These are phyloP conservation scores for Xestoiulus laeticollis DNA, from an alignment of 2,888 invertebrate species.

Conservation along the genomic window DNA sequence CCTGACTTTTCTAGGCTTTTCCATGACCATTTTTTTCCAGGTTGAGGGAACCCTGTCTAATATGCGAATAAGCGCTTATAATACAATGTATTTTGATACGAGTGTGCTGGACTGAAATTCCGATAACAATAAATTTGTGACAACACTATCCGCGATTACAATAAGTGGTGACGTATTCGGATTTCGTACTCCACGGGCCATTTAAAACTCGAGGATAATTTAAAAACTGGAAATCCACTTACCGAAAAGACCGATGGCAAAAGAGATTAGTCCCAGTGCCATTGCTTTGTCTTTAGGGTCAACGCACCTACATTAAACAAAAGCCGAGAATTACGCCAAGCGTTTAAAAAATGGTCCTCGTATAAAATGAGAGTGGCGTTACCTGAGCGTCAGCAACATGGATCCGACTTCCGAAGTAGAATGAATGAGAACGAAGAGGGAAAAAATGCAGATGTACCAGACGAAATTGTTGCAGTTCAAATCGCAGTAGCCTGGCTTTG, in stretches of 20 bases:
- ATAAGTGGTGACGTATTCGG: no score
- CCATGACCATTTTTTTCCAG: no score
- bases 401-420: constrained; percentile 93
- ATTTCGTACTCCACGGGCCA: no score
- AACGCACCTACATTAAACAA: constrained; percentile 73
- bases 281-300: constrained; percentile 92
- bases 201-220: no score
- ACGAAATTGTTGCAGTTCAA: constrained; percentile 81
- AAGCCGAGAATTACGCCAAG: background rate
- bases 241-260: constrained; percentile 90
- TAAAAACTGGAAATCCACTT: no score
- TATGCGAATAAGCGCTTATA: no score
- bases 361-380: background rate
- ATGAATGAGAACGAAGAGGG: constrained; percentile 88
- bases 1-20: no score
- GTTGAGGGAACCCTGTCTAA: no score
- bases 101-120: no score
- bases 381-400: constrained; percentile 81
- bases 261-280: constrained; percentile 93
- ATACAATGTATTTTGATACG: no score
- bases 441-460: constrained; percentile 83
- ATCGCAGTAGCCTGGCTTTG: constrained; percentile 82
- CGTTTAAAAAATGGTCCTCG: background rate
- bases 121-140: no score
- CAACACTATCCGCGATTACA: no score